phyloP scores from a whole-genome alignment of 2,888 invertebrate species.

The Machimus rusticus region DNA sequence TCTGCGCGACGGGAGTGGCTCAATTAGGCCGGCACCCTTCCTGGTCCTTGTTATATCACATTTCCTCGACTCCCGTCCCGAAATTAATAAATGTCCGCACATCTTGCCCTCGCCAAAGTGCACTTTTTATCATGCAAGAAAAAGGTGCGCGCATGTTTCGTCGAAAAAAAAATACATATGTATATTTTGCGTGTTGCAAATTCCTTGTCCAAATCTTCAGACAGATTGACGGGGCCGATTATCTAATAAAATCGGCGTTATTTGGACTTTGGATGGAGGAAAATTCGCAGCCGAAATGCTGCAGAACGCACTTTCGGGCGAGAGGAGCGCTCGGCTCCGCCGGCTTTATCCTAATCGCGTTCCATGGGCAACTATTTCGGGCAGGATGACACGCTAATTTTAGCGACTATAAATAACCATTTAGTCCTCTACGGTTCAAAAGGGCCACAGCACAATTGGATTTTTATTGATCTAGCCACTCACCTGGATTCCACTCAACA shows the following conservation, averaged over 20 bases:
- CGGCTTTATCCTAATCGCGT: background rate
- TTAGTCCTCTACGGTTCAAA: background rate
- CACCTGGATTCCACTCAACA: slow-evolving; percentile 26
- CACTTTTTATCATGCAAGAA: background rate
- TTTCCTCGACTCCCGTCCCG: background rate
- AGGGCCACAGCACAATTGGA: background rate
- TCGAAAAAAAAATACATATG: background rate
- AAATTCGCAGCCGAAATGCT: background rate
- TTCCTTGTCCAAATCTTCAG: background rate
- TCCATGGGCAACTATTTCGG: background rate
- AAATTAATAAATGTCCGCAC: background rate
- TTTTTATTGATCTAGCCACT: slow-evolving; percentile 5
- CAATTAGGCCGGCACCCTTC: background rate
- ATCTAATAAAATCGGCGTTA: background rate
- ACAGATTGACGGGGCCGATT: background rate
- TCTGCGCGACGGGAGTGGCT: background rate
- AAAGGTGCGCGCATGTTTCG: background rate
- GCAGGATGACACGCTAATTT: background rate
- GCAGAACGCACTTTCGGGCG: background rate
- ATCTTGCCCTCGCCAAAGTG: background rate
- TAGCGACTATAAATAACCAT: background rate
- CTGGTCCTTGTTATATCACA: background rate
- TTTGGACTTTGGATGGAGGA: background rate
- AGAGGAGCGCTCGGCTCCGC: background rate
- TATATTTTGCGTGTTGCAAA: background rate